A percentile compares a stretch with the other conserved stretches of the same genome.
Evolutionary conservation across 2,797 vertebrate genomes (phyloP).

Genomic region (Xenentodon cancila): DNA sequence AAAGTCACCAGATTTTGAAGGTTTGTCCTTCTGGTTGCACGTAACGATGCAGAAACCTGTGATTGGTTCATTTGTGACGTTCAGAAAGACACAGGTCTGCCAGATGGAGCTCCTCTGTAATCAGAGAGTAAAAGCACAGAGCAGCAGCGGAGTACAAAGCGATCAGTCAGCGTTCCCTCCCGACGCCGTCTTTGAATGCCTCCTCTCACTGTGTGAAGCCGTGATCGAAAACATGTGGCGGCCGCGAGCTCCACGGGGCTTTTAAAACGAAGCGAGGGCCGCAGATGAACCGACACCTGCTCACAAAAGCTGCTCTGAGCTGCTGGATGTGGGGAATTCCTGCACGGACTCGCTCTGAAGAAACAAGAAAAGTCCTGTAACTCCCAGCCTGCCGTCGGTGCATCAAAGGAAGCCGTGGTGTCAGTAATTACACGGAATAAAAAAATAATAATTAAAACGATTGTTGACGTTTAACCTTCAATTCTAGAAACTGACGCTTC

Average conservation of each 20-base stretch:
- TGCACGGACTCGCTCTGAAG: constrained; percentile 10
- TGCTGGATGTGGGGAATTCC: constrained; percentile 17
- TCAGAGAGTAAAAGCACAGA: not conserved
- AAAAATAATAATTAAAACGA: too few relatives aligned
- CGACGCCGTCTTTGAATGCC: constrained; percentile 47
- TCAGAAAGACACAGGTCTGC: not conserved
- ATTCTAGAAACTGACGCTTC: too few relatives aligned
- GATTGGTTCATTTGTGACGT: too few relatives aligned
- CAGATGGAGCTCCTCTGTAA: constrained; percentile 16
- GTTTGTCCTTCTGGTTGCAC: too few relatives aligned
- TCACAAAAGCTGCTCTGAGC: constrained; percentile 22
- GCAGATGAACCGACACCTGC: constrained; percentile 60
- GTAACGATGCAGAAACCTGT: not conserved
- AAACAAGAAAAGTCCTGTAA: not conserved
- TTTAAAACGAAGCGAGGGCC: not conserved
- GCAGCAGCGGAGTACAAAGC: constrained; percentile 51
- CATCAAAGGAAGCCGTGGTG: not conserved
- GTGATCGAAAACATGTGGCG: constrained; percentile 67
- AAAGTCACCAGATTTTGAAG: too few relatives aligned
- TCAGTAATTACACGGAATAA: too few relatives aligned
- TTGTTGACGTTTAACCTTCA: too few relatives aligned
- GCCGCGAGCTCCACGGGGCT: constrained; percentile 34
- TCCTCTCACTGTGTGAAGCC: constrained; percentile 42
- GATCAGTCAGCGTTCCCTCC: constrained; percentile 33
- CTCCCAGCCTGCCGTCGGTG: too few relatives aligned